These are phyloP conservation scores for Enteromius unitaeniatus DNA, from an alignment of 2,797 vertebrate genomes.

Conservation along the genomic window DNA sequence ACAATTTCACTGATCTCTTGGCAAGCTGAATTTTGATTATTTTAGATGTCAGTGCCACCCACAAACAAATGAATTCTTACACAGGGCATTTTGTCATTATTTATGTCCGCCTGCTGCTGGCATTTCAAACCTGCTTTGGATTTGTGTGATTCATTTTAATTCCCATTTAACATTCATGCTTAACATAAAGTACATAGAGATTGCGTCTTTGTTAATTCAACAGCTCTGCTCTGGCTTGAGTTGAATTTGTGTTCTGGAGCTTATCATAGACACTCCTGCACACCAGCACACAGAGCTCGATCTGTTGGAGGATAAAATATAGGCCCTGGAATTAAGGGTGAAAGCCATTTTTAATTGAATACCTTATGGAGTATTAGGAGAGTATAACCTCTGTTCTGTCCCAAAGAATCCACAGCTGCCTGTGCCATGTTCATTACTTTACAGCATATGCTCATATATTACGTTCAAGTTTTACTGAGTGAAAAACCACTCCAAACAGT, in stretches of 20 bases:
- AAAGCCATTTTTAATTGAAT: conserved; percentile 20
- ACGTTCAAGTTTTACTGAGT: background rate
- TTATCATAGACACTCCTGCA: background rate
- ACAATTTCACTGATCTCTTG: conserved; percentile 40
- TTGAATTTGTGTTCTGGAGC: background rate
- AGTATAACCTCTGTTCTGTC: background rate
- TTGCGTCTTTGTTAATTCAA: background rate
- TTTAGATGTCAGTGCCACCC: background rate
- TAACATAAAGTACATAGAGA: background rate
- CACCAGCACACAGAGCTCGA: background rate
- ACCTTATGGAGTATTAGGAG: conserved; percentile 28
- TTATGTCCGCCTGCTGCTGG: background rate
- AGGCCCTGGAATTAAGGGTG: background rate
- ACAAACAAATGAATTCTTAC: conserved; percentile 2
- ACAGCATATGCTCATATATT: conserved; percentile 1
- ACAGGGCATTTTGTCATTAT: conserved; percentile 10
- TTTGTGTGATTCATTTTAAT: background rate
- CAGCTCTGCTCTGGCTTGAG: background rate
- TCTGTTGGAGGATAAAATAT: conserved; percentile 18
- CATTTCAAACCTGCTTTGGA: conserved; percentile 16
- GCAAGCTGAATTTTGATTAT: conserved; percentile 34
- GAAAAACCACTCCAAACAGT: conserved; percentile 3
- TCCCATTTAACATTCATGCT: background rate
- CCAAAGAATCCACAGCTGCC: background rate
- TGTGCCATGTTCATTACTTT: background rate